Percentiles rank a stretch among this genome's conserved stretches.
These are phyloP conservation scores for Xerus rutilus DNA, from an alignment of 2,797 vertebrate species.

Conservation along the genomic window DNA sequence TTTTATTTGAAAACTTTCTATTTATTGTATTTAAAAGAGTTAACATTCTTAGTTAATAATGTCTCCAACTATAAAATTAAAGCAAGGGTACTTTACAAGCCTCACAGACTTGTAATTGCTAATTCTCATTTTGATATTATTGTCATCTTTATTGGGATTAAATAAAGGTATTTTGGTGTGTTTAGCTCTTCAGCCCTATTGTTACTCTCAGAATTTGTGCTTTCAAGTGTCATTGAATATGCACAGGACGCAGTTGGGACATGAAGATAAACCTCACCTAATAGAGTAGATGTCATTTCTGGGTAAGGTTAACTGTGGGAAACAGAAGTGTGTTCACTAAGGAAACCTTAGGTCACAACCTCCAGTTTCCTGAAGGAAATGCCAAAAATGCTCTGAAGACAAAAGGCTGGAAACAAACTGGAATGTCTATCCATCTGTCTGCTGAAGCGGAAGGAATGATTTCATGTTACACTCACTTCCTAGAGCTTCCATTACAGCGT, in stretches of 20 bases:
- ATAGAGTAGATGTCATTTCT: conserved; percentile 82
- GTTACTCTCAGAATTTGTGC: conserved; percentile 71
- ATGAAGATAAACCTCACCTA: conserved; percentile 89
- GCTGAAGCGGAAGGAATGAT: conserved; percentile 88
- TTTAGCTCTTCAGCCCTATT: conserved; percentile 70
- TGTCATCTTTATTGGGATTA: background rate
- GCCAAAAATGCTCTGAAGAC: conserved; percentile 90
- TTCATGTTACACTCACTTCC: conserved; percentile 89
- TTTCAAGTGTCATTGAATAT: conserved; percentile 81
- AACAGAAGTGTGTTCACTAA: conserved; percentile 82
- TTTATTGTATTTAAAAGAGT: background rate
- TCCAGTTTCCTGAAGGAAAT: conserved; percentile 90
- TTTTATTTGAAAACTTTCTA: background rate
- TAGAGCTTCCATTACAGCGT: conserved; percentile 81
- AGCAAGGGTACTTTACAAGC: background rate
- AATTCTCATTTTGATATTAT: background rate
- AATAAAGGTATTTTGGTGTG: background rate
- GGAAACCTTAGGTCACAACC: conserved; percentile 89
- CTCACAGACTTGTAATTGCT: background rate
- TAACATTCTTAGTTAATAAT: background rate
- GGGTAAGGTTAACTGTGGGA: conserved; percentile 87
- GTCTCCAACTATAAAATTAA: background rate
- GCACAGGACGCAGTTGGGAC: conserved; percentile 89
- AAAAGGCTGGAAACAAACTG: conserved; percentile 89
- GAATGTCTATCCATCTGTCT: conserved; percentile 89